Percentiles rank a stretch among this genome's conserved stretches.
These are phyloP conservation scores for Trissolcus brochymenae DNA, from an alignment of 2,888 invertebrate genomes.

Conservation along the genomic window DNA sequence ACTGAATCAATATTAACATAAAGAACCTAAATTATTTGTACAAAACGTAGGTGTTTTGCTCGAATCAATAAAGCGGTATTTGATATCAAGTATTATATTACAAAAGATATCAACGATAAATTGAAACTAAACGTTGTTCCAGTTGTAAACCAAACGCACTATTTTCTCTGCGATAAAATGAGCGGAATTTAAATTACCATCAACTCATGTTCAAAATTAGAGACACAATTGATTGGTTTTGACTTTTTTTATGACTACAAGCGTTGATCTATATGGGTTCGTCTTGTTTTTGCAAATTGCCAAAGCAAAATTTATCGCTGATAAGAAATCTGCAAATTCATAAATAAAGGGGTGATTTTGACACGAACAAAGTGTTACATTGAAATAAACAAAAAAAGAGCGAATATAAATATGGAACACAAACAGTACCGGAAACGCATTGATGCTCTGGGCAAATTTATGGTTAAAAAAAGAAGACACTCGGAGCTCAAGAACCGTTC, in stretches of 20 bases:
- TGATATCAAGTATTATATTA: slow-evolving; percentile 21
- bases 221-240: neutral
- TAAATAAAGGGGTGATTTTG: slow-evolving; percentile 35
- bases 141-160: neutral
- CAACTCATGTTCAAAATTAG: neutral
- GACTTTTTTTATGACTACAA: neutral
- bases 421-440: slow-evolving; percentile 58
- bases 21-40: neutral
- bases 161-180: slow-evolving; percentile 1
- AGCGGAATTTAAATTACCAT: neutral
- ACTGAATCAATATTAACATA: neutral
- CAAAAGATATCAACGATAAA: slow-evolving; percentile 23
- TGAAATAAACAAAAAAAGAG: slow-evolving; percentile 36
- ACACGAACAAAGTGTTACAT: slow-evolving; percentile 44
- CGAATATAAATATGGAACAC: slow-evolving; percentile 46
- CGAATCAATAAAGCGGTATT: slow-evolving; percentile 27
- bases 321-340: slow-evolving; percentile 22
- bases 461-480: slow-evolving; percentile 57
- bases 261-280: slow-evolving; percentile 4
- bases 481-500: slow-evolving; percentile 57
- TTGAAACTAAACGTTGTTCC: neutral
- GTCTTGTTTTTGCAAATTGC: neutral
- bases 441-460: slow-evolving; percentile 60
- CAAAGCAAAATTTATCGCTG: slow-evolving; percentile 8
- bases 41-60: neutral